A percentile compares a stretch with the other conserved stretches of the same genome.
These are phyloP conservation scores for Rhagonycha lutea DNA, from an alignment of 2,888 invertebrate species.

Conservation along the genomic window DNA sequence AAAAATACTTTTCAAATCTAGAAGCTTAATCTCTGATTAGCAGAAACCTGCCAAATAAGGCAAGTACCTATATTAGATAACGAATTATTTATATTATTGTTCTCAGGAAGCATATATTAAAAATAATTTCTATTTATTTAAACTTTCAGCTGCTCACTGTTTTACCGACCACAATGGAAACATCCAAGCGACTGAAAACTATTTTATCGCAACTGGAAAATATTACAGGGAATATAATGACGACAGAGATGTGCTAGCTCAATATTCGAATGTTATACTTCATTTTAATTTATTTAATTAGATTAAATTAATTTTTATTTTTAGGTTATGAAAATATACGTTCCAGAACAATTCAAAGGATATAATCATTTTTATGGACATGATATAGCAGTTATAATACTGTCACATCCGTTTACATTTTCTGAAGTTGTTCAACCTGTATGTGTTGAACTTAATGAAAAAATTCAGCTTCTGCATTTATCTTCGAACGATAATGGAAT, in stretches of 20 bases:
- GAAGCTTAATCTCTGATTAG: no score
- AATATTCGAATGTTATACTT: background rate
- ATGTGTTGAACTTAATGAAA: conserved; percentile 40
- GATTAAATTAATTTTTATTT: no score
- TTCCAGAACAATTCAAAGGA: conserved; percentile 38
- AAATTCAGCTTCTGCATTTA: background rate
- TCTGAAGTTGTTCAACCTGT: conserved; percentile 47
- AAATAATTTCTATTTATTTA: no score
- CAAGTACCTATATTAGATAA: no score
- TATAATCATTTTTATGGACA: conserved; percentile 35
- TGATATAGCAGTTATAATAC: conserved; percentile 48
- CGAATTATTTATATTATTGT: no score
- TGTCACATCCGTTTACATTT: conserved; percentile 41
- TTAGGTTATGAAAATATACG: conserved; percentile 33
- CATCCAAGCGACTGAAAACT: conserved; percentile 13
- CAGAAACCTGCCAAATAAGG: no score
- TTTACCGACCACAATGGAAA: conserved; percentile 34
- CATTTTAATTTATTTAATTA: no score
- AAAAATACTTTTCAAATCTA: no score
- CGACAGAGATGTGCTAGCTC: conserved; percentile 30
- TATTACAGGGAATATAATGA: conserved; percentile 41
- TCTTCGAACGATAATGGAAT: no score
- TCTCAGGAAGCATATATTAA: no score
- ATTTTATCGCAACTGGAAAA: conserved; percentile 42
- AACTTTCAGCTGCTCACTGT: conserved; percentile 46